Evolutionary conservation across 2,888 invertebrate genomes (phyloP).

Genomic region (Alentia gelatinosa): DNA sequence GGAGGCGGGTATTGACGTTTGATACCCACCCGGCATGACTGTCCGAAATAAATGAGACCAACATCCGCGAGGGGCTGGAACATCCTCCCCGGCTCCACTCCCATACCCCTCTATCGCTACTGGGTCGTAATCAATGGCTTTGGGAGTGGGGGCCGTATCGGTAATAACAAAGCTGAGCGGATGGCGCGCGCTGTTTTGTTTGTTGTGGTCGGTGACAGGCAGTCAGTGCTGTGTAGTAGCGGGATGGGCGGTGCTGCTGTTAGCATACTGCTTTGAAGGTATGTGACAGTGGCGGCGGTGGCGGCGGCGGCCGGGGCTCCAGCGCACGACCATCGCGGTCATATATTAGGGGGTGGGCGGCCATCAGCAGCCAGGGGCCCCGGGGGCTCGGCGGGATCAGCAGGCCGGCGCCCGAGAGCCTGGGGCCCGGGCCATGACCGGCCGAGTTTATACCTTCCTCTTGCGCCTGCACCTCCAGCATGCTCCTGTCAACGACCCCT

Average conservation of each 20-base stretch:
- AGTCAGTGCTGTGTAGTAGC: background rate
- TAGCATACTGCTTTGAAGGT: too few relatives aligned
- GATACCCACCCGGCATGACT: background rate
- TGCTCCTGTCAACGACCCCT: background rate
- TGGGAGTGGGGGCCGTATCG: background rate
- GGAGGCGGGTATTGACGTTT: background rate
- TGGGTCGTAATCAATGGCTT: background rate
- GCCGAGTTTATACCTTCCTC: too few relatives aligned
- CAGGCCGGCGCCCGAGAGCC: too few relatives aligned
- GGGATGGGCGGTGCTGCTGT: too few relatives aligned
- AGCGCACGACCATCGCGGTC: background rate
- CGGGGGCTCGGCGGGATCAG: background rate
- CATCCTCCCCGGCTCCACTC: background rate
- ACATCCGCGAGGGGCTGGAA: background rate
- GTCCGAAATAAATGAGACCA: conserved; percentile 18
- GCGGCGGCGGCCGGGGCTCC: background rate
- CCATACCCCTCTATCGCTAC: background rate
- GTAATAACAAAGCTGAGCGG: background rate
- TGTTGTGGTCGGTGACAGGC: background rate
- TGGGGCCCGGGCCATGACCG: too few relatives aligned
- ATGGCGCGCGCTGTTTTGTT: background rate
- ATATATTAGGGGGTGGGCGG: background rate
- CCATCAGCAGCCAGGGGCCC: background rate
- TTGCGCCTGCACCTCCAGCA: background rate
- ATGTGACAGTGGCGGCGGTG: background rate